Conservation (phyloP, 2,888 invertebrate species). For the Meliscaeva auricollis region DNA sequence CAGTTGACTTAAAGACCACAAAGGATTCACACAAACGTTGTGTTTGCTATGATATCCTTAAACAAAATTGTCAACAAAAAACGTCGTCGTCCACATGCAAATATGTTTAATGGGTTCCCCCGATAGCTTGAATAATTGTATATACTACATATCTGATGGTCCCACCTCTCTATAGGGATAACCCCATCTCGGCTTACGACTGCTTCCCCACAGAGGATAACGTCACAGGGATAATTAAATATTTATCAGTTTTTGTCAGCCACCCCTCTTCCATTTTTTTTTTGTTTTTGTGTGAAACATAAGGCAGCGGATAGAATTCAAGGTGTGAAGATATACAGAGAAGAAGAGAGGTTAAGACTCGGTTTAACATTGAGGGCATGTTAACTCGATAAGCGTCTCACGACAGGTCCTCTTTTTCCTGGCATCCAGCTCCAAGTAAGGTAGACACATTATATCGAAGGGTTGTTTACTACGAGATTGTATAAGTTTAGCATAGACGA, state of each 20-base stretch:
- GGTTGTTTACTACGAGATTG: neutral
- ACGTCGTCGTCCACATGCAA: slow-evolving; percentile 41
- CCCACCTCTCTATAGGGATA: slow-evolving; percentile 44
- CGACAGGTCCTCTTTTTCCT: slow-evolving; percentile 45
- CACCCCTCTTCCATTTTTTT: neutral
- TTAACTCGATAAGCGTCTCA: slow-evolving; percentile 53
- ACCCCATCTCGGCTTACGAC: slow-evolving; percentile 40
- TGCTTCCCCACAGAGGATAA: slow-evolving; percentile 9
- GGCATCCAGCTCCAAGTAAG: neutral
- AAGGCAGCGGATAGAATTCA: slow-evolving; percentile 4
- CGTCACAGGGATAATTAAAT: slow-evolving; percentile 71
- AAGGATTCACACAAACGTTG: neutral
- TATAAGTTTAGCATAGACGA: neutral
- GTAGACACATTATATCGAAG: neutral
- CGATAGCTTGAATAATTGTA: slow-evolving; percentile 52
- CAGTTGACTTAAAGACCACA: slow-evolving; percentile 62
- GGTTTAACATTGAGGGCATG: slow-evolving; percentile 29
- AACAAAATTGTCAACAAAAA: slow-evolving; percentile 57
- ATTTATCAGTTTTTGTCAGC: slow-evolving; percentile 74
- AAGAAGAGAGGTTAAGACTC: slow-evolving; percentile 2
- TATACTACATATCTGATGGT: neutral
- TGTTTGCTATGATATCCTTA: slow-evolving; percentile 45
- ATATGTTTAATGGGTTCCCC: slow-evolving; percentile 17
- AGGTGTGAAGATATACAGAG: slow-evolving; percentile 46
- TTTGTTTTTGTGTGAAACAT: neutral